phyloP scores from a whole-genome alignment of 2,113 vertebrate genomes.

The Hyperopisus bebe region DNA sequence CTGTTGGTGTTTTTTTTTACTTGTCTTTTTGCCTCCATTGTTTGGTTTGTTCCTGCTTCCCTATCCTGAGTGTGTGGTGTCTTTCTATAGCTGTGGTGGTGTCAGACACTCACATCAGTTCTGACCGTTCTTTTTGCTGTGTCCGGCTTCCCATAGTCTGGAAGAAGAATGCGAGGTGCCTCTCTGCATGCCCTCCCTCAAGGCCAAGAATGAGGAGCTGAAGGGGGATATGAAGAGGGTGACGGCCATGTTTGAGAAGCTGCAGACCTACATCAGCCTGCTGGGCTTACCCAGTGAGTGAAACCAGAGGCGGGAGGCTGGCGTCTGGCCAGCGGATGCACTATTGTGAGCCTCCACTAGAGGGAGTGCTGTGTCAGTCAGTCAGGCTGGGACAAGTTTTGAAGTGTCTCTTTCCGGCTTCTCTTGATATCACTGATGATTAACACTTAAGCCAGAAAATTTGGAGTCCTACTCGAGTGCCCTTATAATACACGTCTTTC shows the following conservation, averaged over 20 bases:
- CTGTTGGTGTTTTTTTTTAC: background rate
- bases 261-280: slow-evolving; percentile 77
- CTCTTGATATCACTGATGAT: background rate
- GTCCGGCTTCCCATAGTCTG: slow-evolving; percentile 61
- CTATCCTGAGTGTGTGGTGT: background rate
- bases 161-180: slow-evolving; percentile 88
- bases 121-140: slow-evolving; percentile 15
- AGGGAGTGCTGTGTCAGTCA: background rate
- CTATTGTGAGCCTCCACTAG: background rate
- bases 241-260: slow-evolving; percentile 81
- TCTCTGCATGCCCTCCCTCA: slow-evolving; percentile 79
- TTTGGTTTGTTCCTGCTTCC: background rate
- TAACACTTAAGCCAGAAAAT: background rate
- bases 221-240: slow-evolving; percentile 78
- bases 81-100: background rate
- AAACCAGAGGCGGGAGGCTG: too few relatives aligned
- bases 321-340: background rate
- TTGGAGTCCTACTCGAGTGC: background rate
- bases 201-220: slow-evolving; percentile 76
- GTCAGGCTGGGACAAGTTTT: background rate
- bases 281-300: slow-evolving; percentile 86
- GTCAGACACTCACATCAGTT: background rate
- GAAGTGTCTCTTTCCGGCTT: background rate
- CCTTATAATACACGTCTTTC: background rate
- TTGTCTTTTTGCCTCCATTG: background rate